Evolutionary conservation across 2,888 invertebrate species (phyloP), one percentile per base, ranked within the genome.

Genomic region (Campoplex capitator): DNA sequence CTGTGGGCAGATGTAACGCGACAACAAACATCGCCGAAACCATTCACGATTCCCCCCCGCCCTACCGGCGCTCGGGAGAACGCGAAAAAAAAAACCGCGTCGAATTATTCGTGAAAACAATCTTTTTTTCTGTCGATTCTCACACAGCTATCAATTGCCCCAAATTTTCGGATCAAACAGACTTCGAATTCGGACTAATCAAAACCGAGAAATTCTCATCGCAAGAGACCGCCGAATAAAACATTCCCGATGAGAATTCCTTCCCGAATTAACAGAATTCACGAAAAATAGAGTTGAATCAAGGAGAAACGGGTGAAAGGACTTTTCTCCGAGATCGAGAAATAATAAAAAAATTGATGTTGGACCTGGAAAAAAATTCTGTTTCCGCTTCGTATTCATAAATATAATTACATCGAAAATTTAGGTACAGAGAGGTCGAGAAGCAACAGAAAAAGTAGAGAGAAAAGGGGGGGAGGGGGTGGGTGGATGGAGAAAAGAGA

Each of bases 1-100:
- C 89, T 91, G 89, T 90, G 90, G 78, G 92, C 94, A 94, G 94
- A 94, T 94, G 94, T 93, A 94, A 92, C 93, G 91, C 92, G 92
- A 93, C 93, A 93, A 93, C 93, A 93, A 93, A 93, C 93, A 92
- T 91, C 91, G 91, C 90, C 90, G 89, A 91, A 91, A 91, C 90
- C 91, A 91, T 92, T 88, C 13, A 45, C 9, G 45, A 45, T 23
- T 45, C 45, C 62, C 18, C 45, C 48, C 18, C 45, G 18, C 23
- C 16, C 42, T 13, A 62, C 18, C 23, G 18, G 16, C 18, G 4
- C 45, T 75, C 62, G 1, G 2, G 58, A 62, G 45, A 62, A 0
- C 23, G 23, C 75, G n/a, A n/a, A 13, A 32, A 42, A 58, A 42
- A 58, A 7, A 62, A 42, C 18, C 28, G 9, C 42, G 9, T 75